Evolutionary conservation across 2,113 vertebrate genomes (phyloP).

Genomic region (Bos indicus): DNA sequence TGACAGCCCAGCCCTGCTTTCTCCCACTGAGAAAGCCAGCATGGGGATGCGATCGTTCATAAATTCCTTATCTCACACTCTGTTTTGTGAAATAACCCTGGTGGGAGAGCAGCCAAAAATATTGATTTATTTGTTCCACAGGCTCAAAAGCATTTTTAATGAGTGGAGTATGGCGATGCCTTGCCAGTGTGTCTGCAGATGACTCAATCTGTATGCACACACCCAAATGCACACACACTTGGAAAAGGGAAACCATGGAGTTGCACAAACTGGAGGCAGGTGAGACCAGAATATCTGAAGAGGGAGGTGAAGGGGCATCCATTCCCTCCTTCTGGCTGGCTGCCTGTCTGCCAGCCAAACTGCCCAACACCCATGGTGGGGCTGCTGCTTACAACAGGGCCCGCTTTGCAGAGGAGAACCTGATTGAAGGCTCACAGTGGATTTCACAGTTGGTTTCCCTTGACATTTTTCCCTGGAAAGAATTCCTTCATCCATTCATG

Average conservation of each 20-base stretch:
- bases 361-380: background rate
- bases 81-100: constrained; percentile 56
- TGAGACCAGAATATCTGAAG: background rate
- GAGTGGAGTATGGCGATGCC: background rate
- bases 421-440: background rate
- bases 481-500: background rate
- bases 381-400: background rate
- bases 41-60: constrained; percentile 61
- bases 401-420: background rate
- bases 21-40: constrained; percentile 34
- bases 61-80: constrained; percentile 69
- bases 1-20: constrained; percentile 57
- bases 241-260: background rate
- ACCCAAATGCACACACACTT: background rate
- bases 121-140: constrained; percentile 61
- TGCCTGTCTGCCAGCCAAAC: background rate
- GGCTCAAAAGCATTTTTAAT: constrained; percentile 49
- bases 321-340: background rate
- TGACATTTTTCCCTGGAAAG: background rate
- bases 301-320: background rate
- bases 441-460: background rate
- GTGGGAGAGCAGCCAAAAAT: constrained; percentile 62
- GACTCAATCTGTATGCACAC: constrained; percentile 22
- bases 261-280: background rate
- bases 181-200: constrained; percentile 31